Conservation (phyloP, 1,140 invertebrate species). For the Ditylenchus dipsaci region DNA sequence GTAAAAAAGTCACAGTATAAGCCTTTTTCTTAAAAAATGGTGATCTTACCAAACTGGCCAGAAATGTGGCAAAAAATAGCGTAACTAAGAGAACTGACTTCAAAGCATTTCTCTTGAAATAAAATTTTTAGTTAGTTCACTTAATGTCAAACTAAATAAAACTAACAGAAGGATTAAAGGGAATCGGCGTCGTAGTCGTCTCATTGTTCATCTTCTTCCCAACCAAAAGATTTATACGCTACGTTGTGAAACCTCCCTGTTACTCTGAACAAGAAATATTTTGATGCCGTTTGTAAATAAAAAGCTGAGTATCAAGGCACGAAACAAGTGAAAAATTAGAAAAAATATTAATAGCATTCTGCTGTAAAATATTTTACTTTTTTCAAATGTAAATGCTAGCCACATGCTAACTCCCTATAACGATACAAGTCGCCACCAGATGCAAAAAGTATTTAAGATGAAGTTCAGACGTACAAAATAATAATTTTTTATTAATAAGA, state of each 20-base stretch:
- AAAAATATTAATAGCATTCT: too few species aligned
- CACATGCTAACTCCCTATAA: too few species aligned
- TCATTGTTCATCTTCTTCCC: background rate
- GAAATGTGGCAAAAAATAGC: slow-evolving; percentile 50
- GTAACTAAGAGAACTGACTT: slow-evolving; percentile 45
- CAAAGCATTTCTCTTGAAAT: slow-evolving; percentile 27
- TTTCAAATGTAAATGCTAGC: too few species aligned
- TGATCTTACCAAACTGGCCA: slow-evolving; percentile 44
- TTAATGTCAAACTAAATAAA: background rate
- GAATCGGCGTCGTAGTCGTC: slow-evolving; percentile 3
- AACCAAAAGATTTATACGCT: too few species aligned
- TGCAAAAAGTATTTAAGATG: background rate
- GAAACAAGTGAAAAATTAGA: too few species aligned
- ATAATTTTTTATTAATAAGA: background rate
- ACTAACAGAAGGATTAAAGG: background rate
- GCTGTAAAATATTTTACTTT: too few species aligned
- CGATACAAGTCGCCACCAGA: too few species aligned
- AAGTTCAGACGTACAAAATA: background rate
- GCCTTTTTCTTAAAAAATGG: slow-evolving; percentile 1
- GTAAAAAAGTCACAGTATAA: background rate
- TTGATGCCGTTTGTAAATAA: too few species aligned
- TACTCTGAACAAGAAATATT: too few species aligned
- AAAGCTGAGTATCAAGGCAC: too few species aligned
- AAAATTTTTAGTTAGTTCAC: background rate
- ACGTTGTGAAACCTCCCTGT: too few species aligned